These are phyloP conservation scores for Sarcophaga carnaria DNA, from an alignment of 2,888 invertebrate species.

Conservation along the genomic window DNA sequence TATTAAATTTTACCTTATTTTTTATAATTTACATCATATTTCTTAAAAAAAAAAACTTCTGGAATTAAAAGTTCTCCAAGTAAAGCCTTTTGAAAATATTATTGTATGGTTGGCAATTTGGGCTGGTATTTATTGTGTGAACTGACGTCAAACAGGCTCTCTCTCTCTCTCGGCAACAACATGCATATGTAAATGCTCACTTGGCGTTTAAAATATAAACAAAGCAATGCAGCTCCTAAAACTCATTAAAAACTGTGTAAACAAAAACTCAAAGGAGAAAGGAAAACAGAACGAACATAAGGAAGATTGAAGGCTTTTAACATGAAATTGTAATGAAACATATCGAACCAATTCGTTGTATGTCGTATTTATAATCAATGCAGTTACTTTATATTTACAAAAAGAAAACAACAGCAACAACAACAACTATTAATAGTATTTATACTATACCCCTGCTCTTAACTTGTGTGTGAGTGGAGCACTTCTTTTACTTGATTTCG, in stretches of 20 bases:
- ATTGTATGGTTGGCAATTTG: too few species aligned
- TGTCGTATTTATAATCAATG: neutral
- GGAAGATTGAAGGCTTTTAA: neutral
- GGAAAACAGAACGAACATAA: neutral
- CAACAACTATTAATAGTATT: neutral
- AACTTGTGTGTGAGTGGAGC: neutral
- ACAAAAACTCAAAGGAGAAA: slow-evolving; percentile 5
- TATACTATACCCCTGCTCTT: neutral
- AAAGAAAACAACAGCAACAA: neutral
- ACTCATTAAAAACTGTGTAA: slow-evolving; percentile 22
- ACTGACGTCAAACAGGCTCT: slow-evolving; percentile 46
- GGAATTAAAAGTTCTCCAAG: too few species aligned
- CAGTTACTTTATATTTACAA: neutral
- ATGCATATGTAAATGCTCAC: neutral
- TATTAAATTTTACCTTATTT: too few species aligned
- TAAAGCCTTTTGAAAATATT: too few species aligned
- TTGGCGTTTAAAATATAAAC: too few species aligned
- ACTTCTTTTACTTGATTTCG: neutral
- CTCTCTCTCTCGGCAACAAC: slow-evolving; percentile 27
- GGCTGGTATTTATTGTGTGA: slow-evolving; percentile 19
- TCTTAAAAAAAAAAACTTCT: too few species aligned
- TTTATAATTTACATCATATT: too few species aligned
- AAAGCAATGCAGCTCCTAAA: slow-evolving; percentile 22
- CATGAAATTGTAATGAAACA: neutral
- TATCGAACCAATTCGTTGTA: neutral